Conservation (phyloP, 2,888 invertebrate genomes). For the Polia nebulosa region DNA sequence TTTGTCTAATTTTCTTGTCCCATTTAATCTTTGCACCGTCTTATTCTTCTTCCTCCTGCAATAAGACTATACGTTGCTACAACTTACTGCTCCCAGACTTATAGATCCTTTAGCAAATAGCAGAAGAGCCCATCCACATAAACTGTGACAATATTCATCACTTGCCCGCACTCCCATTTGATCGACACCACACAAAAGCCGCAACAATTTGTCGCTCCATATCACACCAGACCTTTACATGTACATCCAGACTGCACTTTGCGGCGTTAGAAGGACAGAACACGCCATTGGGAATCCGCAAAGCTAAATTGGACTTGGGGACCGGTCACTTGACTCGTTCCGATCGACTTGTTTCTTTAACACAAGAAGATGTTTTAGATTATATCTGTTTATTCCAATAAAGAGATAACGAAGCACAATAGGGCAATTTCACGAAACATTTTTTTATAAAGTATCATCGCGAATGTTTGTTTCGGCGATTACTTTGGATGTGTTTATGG, state of each 20-base stretch:
- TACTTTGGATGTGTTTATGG: constrained; percentile 64
- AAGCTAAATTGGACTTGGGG: constrained; percentile 79
- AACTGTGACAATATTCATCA: constrained; percentile 38
- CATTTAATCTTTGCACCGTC: neutral
- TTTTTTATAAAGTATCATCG: constrained; percentile 53
- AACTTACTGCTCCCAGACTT: neutral
- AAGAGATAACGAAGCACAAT: constrained; percentile 58
- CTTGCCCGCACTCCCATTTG: constrained; percentile 44
- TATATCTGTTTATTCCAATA: constrained; percentile 41
- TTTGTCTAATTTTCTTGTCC: fast-evolving
- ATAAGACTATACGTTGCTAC: neutral
- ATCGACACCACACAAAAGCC: constrained; percentile 57
- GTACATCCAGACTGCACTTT: constrained; percentile 72
- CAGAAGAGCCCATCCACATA: neutral
- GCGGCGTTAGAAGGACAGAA: constrained; percentile 72
- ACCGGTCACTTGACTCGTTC: constrained; percentile 73
- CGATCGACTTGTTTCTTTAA: constrained; percentile 72
- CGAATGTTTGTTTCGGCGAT: constrained; percentile 57
- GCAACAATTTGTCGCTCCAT: constrained; percentile 62
- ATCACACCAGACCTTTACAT: constrained; percentile 63
- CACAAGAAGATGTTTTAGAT: constrained; percentile 63
- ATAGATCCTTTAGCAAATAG: constrained; percentile 11
- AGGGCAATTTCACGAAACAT: constrained; percentile 56
- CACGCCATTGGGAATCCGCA: constrained; percentile 75
- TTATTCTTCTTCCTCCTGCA: fast-evolving